phyloP scores from a whole-genome alignment of 2,113 vertebrate species.

The Vireo altiloquus region DNA sequence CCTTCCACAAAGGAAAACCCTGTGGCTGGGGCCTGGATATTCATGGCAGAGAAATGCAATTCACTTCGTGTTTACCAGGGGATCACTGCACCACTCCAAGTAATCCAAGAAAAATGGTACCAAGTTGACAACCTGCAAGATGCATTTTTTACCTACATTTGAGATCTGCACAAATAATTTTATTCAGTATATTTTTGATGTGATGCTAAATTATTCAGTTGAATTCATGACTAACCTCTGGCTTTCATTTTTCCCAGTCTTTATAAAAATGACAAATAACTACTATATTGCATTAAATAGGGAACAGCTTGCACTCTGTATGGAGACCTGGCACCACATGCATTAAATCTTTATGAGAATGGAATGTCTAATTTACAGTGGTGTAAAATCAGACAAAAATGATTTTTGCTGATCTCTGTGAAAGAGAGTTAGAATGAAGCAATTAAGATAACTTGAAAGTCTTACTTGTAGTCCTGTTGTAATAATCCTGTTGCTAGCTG shows the following conservation, averaged over 20 bases:
- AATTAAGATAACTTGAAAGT: not conserved
- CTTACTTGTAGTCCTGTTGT: not conserved
- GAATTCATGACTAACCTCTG: not conserved
- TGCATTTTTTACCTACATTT: not conserved
- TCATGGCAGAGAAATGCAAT: not conserved
- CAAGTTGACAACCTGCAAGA: not conserved
- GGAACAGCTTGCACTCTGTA: not conserved
- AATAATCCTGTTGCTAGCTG: not conserved
- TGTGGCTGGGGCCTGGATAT: not conserved
- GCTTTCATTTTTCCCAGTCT: not conserved
- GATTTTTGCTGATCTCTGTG: not conserved
- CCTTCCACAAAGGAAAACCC: no score
- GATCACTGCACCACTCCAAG: not conserved
- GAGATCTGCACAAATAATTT: not conserved
- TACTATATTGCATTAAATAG: not conserved
- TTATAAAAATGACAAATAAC: not conserved
- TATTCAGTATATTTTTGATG: not conserved
- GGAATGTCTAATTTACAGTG: not conserved
- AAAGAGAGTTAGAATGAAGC: not conserved
- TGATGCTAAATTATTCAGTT: not conserved
- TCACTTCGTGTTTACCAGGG: not conserved
- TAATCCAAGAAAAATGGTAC: not conserved
- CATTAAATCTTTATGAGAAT: not conserved
- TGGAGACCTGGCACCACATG: not conserved
- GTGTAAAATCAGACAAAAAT: not conserved